phyloP scores from a whole-genome alignment of 2,113 vertebrate genomes.

The Cryptotis parvus region DNA sequence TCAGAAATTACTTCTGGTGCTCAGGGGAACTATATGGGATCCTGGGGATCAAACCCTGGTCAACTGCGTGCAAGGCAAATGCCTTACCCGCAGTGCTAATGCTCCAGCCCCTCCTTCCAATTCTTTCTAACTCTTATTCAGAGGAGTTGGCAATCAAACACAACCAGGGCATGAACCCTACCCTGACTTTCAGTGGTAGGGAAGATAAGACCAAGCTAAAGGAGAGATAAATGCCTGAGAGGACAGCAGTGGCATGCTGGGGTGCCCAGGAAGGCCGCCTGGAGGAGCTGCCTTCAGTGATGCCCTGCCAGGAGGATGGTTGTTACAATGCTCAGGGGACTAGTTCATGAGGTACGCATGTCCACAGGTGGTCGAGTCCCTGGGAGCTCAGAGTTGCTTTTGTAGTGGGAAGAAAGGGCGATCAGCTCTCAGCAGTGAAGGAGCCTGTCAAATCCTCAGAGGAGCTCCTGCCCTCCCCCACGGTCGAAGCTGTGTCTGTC shows the following conservation, averaged over 20 bases:
- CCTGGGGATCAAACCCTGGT: too few species aligned
- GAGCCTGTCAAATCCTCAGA: not conserved
- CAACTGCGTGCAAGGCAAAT: too few species aligned
- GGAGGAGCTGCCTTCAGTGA: not conserved
- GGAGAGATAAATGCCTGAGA: not conserved
- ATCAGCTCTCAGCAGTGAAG: not conserved
- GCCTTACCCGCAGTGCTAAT: too few species aligned
- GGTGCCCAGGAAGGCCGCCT: not conserved
- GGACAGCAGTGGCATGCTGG: not conserved
- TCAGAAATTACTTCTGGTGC: too few species aligned
- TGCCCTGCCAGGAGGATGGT: not conserved
- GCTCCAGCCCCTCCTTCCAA: too few species aligned
- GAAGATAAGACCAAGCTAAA: not conserved
- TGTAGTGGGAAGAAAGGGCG: not conserved
- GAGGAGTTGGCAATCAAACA: not conserved
- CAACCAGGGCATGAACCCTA: not conserved
- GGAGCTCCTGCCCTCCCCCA: not conserved
- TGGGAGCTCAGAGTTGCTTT: constrained; percentile 4
- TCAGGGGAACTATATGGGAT: too few species aligned
- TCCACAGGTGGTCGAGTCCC: not conserved
- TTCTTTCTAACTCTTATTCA: not conserved
- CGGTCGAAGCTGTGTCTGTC: constrained; percentile 28
- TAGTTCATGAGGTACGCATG: not conserved
- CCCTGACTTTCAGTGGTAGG: not conserved
- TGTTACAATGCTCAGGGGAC: not conserved